A percentile compares a stretch with the other conserved stretches of the same genome.
Conservation (phyloP, 2,888 invertebrate genomes). For the Xanthia icteritia region DNA sequence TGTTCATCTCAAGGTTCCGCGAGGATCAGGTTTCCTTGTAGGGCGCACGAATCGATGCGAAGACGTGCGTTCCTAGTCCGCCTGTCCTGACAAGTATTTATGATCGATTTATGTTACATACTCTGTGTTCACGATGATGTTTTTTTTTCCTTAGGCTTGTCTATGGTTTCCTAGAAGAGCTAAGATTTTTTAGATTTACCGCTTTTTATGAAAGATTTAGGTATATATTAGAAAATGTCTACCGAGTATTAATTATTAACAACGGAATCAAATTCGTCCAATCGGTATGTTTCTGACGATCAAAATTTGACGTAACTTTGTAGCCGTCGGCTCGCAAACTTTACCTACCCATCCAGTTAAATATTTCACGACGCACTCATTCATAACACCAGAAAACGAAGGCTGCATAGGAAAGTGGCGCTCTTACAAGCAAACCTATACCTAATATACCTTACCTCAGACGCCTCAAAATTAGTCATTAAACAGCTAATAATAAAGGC, state of each 20-base stretch:
- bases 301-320: neutral
- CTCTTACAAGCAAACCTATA: slow-evolving; percentile 32
- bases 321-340: slow-evolving; percentile 3
- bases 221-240: neutral
- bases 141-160: slow-evolving; percentile 17
- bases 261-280: neutral
- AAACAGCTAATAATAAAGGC: slow-evolving; percentile 39
- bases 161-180: slow-evolving; percentile 1
- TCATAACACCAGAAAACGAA: slow-evolving; percentile 29
- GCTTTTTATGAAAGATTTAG: neutral
- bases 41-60: slow-evolving; percentile 68
- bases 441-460: slow-evolving; percentile 7
- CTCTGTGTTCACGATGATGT: neutral
- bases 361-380: slow-evolving; percentile 19
- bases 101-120: slow-evolving; percentile 24
- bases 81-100: slow-evolving; percentile 40
- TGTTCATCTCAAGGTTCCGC: slow-evolving; percentile 77
- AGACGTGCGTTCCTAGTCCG: slow-evolving; percentile 54
- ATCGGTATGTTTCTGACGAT: neutral
- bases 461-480: slow-evolving; percentile 44
- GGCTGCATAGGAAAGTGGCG: slow-evolving; percentile 41
- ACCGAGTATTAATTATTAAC: neutral
- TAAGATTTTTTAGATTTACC: neutral
- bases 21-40: slow-evolving; percentile 81
- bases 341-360: neutral